A percentile compares a stretch with the other conserved stretches of the same genome.
Evolutionary conservation across 2,888 invertebrate species (phyloP).

Genomic region (Gonocerus acuteangulatus): DNA sequence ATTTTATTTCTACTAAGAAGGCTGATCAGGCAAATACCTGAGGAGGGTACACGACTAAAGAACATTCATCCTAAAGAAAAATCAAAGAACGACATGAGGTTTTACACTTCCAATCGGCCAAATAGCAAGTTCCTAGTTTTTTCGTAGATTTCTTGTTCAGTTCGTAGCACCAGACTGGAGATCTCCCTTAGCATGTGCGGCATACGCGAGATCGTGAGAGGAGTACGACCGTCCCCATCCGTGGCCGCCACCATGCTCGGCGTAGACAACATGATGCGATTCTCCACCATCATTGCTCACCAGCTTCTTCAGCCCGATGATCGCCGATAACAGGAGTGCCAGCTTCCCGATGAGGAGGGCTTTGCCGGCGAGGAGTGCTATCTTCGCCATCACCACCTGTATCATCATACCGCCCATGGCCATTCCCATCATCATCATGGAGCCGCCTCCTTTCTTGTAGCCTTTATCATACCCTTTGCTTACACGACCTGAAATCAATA

Average conservation of each 20-base stretch:
- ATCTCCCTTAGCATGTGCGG: constrained; percentile 14
- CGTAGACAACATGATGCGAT: constrained; percentile 35
- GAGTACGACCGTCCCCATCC: constrained; percentile 29
- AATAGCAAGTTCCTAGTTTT: too few species aligned
- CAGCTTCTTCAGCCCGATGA: constrained; percentile 76
- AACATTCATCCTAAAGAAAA: too few species aligned
- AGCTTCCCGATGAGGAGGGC: constrained; percentile 60
- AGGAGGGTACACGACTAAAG: too few species aligned
- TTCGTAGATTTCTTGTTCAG: too few species aligned
- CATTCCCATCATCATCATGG: constrained; percentile 54
- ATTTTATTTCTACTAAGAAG: too few species aligned
- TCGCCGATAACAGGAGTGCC: constrained; percentile 71
- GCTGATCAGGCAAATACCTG: too few species aligned
- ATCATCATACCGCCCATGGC: constrained; percentile 53
- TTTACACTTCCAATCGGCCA: too few species aligned
- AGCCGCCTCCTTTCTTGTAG: constrained; percentile 44
- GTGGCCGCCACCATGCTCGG: constrained; percentile 28
- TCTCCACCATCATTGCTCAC: constrained; percentile 51
- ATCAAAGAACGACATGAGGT: too few species aligned
- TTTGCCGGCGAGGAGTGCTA: constrained; percentile 59
- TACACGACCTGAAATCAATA: too few species aligned
- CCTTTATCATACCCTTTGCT: constrained; percentile 47
- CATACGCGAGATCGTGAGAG: constrained; percentile 18
- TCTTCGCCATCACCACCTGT: constrained; percentile 55
- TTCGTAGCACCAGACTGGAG: too few species aligned